These are phyloP conservation scores for Pristionchus exspectatus DNA, from an alignment of 2,888 invertebrate species.

Conservation along the genomic window DNA sequence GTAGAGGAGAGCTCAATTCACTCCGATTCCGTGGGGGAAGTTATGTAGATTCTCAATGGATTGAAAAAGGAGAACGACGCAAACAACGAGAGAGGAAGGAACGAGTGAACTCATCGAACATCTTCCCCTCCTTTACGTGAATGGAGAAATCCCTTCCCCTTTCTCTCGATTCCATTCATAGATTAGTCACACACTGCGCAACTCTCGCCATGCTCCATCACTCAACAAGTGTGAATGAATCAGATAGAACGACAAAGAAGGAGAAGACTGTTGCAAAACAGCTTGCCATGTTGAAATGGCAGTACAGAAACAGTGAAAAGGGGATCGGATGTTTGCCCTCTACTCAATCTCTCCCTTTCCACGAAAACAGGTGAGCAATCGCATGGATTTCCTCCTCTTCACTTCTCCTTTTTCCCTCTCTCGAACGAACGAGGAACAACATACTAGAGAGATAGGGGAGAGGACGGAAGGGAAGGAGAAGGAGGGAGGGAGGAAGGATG, in stretches of 20 bases:
- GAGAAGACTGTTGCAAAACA: slow-evolving; percentile 10
- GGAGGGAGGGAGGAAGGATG: not conserved
- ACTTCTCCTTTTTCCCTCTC: not conserved
- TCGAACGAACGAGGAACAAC: slow-evolving; percentile 27
- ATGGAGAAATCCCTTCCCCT: slow-evolving; percentile 24
- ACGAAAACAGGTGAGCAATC: slow-evolving; percentile 46
- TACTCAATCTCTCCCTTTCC: not conserved
- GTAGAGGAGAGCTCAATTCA: not conserved
- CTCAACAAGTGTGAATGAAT: not conserved
- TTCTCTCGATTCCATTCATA: slow-evolving; percentile 34
- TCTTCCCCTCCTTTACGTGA: not conserved
- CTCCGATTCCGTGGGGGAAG: not conserved
- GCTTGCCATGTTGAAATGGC: not conserved
- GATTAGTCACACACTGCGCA: slow-evolving; percentile 33
- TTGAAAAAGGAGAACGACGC: not conserved
- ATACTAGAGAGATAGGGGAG: slow-evolving; percentile 10
- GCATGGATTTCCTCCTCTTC: slow-evolving; percentile 19
- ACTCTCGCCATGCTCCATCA: not conserved
- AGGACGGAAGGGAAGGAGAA: not conserved
- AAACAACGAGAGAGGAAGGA: not conserved
- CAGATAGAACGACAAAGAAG: not conserved
- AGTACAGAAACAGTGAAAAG: not conserved
- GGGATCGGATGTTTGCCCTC: not conserved
- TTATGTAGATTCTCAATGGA: slow-evolving; percentile 2
- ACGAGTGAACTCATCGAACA: slow-evolving; percentile 27